phyloP scores from a whole-genome alignment of 2,888 invertebrate species.

The Erynnis tages region DNA sequence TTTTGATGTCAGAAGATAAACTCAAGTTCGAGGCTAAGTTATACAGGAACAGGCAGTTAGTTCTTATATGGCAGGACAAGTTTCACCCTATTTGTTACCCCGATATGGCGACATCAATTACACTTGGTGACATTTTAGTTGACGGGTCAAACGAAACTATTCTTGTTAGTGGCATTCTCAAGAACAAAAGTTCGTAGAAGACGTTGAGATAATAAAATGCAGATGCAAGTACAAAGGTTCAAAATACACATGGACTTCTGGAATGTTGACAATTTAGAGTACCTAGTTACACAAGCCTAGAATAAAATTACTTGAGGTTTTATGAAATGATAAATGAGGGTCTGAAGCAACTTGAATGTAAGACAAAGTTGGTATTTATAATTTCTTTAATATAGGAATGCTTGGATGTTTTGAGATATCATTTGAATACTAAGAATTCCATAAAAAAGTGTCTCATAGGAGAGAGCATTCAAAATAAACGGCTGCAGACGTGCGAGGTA shows the following conservation, averaged over 20 bases:
- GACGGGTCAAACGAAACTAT: slow-evolving; percentile 34
- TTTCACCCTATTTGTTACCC: slow-evolving; percentile 36
- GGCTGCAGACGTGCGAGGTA: slow-evolving; percentile 12
- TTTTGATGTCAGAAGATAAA: slow-evolving; percentile 10
- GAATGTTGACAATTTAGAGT: slow-evolving; percentile 5
- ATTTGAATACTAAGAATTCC: too few species aligned
- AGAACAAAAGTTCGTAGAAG: slow-evolving; percentile 5
- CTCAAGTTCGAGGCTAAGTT: slow-evolving; percentile 36
- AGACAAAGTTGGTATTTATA: too few species aligned
- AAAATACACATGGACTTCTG: not conserved
- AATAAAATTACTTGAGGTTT: too few species aligned
- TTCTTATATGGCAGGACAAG: slow-evolving; percentile 36
- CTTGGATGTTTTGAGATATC: too few species aligned
- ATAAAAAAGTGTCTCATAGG: not conserved
- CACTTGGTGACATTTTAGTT: slow-evolving; percentile 42
- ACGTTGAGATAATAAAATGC: not conserved
- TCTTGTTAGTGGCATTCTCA: slow-evolving; percentile 8
- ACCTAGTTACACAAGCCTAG: not conserved
- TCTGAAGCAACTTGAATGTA: too few species aligned
- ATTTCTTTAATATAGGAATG: too few species aligned
- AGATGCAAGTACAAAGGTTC: not conserved
- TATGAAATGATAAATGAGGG: too few species aligned
- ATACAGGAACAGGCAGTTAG: slow-evolving; percentile 35
- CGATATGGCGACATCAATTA: slow-evolving; percentile 45
- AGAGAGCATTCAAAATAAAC: not conserved